Evolutionary conservation across 1,140 invertebrate genomes (phyloP), one percentile per base, ranked within the genome.

Genomic region (Drosophila equinoxialis): DNA sequence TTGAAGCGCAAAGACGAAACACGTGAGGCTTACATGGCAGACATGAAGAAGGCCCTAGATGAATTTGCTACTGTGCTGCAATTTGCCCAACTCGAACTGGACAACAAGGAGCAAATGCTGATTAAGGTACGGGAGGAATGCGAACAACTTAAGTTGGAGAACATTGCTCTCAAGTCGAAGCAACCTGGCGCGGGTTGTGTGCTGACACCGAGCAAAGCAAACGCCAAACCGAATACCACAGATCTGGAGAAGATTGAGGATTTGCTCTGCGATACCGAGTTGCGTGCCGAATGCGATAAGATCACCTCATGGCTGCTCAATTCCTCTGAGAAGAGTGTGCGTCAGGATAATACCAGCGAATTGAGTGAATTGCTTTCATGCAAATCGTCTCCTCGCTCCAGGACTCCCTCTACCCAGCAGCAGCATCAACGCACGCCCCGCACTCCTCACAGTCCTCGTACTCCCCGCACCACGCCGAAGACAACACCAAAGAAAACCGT

Each of bases 31-130:
- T 92, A 92, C 58, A 92, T 92, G 90, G 81, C 74, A 20, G 91
- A 92, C 61, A 91, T 92, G 91, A 92, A 91, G 75, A 87, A 91
- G 76, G 85, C 90, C 1, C 71, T 92, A 6, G 91, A 92, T 61
- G 91, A 92, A 71, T 92, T 92, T 57, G 90, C 90, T 33, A 92
- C 78, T 0, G 90, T 91, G 8, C 70, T 92, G 75, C 90, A 92
- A 74, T 90, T 92, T 48, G 91, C 91, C 48, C 82, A 91, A 61
- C 54, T 91, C 20, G 91, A 92, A 70, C 66, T 92, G 55, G 91
- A 92, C 74, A 87, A 85, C 79, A 92, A 92, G 74, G 91, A 92
- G 61, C 91, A 91, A 69, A 72, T 79, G 61, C 60, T 92, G 63
- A 58, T 81, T 1, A 90, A 91, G 41, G 84, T 92, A n/a, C 82